Evolutionary conservation across 2,888 invertebrate species (phyloP).

Genomic region (Pandemis heparana): DNA sequence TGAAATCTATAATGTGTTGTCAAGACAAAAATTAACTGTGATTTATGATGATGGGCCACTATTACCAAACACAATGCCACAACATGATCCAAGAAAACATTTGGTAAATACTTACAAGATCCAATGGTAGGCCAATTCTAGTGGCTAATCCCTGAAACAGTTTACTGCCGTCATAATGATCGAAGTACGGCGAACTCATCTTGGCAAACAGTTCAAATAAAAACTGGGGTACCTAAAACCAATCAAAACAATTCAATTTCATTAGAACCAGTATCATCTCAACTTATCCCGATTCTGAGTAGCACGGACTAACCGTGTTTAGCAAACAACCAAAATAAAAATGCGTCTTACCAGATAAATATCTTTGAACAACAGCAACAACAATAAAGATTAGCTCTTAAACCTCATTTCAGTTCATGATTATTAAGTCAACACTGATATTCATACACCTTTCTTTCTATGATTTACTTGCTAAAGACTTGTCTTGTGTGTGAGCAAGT

Average conservation of each 20-base stretch:
- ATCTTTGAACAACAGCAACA: neutral
- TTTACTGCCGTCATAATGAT: slow-evolving; percentile 90
- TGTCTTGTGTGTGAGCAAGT: neutral
- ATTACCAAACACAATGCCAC: slow-evolving; percentile 19
- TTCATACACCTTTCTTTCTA: neutral
- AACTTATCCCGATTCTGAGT: slow-evolving; percentile 1
- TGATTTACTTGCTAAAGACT: neutral
- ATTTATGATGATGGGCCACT: slow-evolving; percentile 23
- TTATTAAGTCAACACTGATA: neutral
- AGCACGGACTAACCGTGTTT: neutral
- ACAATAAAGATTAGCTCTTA: neutral
- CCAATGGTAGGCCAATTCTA: slow-evolving; percentile 90
- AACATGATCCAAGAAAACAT: slow-evolving; percentile 2
- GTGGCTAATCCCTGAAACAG: slow-evolving; percentile 89
- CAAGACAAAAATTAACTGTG: slow-evolving; percentile 9
- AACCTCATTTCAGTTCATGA: slow-evolving; percentile 5
- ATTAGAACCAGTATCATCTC: slow-evolving; percentile 11
- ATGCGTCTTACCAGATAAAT: slow-evolving; percentile 22
- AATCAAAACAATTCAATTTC: slow-evolving; percentile 24
- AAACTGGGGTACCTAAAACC: slow-evolving; percentile 21
- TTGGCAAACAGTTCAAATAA: slow-evolving; percentile 33
- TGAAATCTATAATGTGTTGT: neutral
- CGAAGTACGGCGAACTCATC: slow-evolving; percentile 68
- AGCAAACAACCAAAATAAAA: neutral
- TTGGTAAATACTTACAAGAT: slow-evolving; percentile 87